Evolutionary conservation across 2,888 invertebrate genomes (phyloP), one percentile per base, ranked within the genome.

Genomic region (Platycheirus albimanus): DNA sequence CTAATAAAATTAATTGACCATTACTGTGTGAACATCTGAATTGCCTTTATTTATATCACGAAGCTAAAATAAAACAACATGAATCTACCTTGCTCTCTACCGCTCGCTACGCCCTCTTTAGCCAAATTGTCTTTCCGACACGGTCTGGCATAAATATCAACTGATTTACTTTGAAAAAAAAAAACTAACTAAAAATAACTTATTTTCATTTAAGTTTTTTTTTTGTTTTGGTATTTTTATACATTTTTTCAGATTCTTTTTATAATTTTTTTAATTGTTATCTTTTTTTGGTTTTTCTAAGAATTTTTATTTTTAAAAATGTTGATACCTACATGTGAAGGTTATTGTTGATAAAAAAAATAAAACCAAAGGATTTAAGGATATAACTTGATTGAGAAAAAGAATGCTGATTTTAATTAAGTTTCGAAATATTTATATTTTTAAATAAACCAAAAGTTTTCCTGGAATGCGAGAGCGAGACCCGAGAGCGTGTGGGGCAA

Each of bases 21-120:
- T 80, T 80, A 80, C 69, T 69, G 63, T 75, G 75, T 69, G 63
- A 69, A 75, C 75, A 80, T 80, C 75, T 69, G 79, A 75, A 75
- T 69, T 67, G 49, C 28, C 51, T 74, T 75, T 63, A 79, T 80
- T 80, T 75, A 80, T 61, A 74, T 54, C 54, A 1, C 56, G 47
- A 63, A 49, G 64, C 63, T 69, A 79, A 79, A 75, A 79, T 79
- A 74, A 74, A 74, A 15, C 69, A 33, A 30, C 38, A 64, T 41
- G 72, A 58, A 41, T 58, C 41, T 38, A 38, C 49, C 15, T 64
- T 54, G 45, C 54, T 1, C 1, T 28, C 41, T 63, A 24, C 45
- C 19, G 28, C 20, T 15, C 11, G 2, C 8, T 8, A 7, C 33
- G 33, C 13, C 13, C 38, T 69, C 66, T 15, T 49, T 72, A 43